Percentiles rank a stretch among this genome's conserved stretches.
phyloP scores from a whole-genome alignment of 2,797 vertebrate genomes.

The Hemitrygon akajei region DNA sequence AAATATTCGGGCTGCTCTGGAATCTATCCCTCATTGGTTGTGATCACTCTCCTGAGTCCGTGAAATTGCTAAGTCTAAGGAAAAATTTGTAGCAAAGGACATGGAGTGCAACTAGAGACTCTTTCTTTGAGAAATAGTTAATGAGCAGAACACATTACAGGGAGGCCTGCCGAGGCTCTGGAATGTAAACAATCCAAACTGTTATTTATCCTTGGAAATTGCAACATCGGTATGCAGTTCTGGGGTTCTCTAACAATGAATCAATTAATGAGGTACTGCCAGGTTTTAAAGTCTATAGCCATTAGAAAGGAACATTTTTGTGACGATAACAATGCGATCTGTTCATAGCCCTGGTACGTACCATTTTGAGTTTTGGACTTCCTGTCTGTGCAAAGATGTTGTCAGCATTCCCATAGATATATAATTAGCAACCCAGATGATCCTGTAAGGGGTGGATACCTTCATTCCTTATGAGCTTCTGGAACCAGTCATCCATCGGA shows the following conservation, averaged over 20 bases:
- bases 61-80: neutral
- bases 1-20: neutral
- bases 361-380: neutral
- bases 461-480: too few relatives aligned
- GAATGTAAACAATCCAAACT: constrained; percentile 1
- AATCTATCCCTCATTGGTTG: too few relatives aligned
- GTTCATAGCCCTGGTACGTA: neutral
- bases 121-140: neutral
- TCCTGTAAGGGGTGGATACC: too few relatives aligned
- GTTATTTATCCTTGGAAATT: neutral
- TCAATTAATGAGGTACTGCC: neutral
- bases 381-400: too few relatives aligned
- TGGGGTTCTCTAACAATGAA: neutral
- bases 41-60: neutral
- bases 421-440: too few relatives aligned
- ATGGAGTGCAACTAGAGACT: neutral
- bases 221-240: neutral
- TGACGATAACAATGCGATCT: too few relatives aligned
- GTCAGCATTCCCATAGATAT: too few relatives aligned
- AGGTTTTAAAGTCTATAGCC: neutral
- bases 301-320: neutral
- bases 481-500: too few relatives aligned
- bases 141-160: neutral
- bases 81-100: neutral
- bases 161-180: too few relatives aligned